A percentile compares a stretch with the other conserved stretches of the same genome.
Conservation (phyloP, 1,140 invertebrate genomes). For the Meloidogyne hapla region DNA sequence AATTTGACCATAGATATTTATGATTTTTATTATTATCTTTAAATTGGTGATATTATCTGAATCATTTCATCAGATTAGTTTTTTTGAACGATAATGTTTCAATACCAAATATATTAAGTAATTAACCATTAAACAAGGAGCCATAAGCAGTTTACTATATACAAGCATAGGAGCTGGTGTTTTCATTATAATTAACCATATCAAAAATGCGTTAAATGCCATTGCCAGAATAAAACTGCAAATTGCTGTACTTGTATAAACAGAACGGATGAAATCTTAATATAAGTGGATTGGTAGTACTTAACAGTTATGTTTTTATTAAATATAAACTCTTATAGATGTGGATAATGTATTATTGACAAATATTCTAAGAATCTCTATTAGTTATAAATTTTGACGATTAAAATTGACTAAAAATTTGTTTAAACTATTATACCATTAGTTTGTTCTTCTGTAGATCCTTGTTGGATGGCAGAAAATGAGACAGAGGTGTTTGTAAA, state of each 20-base stretch:
- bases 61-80: too few relatives aligned
- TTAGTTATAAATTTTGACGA: too few relatives aligned
- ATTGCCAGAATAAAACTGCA: conserved; percentile 1
- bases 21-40: background rate
- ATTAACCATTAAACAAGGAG: conserved; percentile 4
- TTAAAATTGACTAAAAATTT: too few relatives aligned
- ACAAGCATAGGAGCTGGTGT: conserved; percentile 21
- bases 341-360: too few relatives aligned
- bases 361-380: too few relatives aligned
- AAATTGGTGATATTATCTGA: too few relatives aligned
- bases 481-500: background rate
- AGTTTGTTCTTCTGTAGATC: background rate
- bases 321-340: too few relatives aligned
- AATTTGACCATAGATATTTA: background rate
- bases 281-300: too few relatives aligned
- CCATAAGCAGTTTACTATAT: conserved; percentile 16
- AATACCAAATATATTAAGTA: background rate
- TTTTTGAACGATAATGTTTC: too few relatives aligned
- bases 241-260: conserved; percentile 4
- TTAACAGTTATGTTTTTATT: too few relatives aligned
- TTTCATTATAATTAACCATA: conserved; percentile 19
- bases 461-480: background rate
- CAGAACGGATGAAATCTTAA: conserved; percentile 15
- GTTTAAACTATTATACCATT: background rate
- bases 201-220: conserved; percentile 10